phyloP scores from a whole-genome alignment of 1,140 invertebrate species.

The Ptiloglossa arizonensis region DNA sequence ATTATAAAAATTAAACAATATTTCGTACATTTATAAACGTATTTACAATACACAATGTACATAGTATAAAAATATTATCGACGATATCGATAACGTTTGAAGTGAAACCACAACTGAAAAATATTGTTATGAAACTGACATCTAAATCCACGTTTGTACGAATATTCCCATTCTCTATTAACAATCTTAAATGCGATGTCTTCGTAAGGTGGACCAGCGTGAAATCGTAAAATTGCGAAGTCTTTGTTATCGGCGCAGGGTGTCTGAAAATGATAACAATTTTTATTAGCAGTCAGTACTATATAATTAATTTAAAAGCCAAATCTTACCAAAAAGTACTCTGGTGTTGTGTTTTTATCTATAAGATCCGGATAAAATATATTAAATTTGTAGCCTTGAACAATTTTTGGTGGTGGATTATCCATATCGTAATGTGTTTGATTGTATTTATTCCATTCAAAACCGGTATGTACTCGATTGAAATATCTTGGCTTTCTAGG shows the following conservation, averaged over 20 bases:
- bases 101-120: slow-evolving; percentile 99
- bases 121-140: slow-evolving; percentile 99
- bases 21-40: slow-evolving; percentile 1
- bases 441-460: slow-evolving; percentile 99
- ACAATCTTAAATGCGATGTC: slow-evolving; percentile 99
- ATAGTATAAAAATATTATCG: slow-evolving; percentile 84
- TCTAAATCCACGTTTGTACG: slow-evolving; percentile 98
- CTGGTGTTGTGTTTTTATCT: slow-evolving; percentile 95
- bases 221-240: slow-evolving; percentile 97
- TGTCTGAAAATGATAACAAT: slow-evolving; percentile 84
- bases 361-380: slow-evolving; percentile 99
- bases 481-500: slow-evolving; percentile 99
- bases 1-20: slow-evolving; percentile 24
- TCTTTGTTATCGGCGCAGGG: slow-evolving; percentile 96
- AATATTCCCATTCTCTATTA: slow-evolving; percentile 99
- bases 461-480: slow-evolving; percentile 97
- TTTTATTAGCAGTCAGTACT: slow-evolving; percentile 12
- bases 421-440: slow-evolving; percentile 99
- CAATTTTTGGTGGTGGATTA: slow-evolving; percentile 99
- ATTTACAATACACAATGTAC: slow-evolving; percentile 43
- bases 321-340: slow-evolving; percentile 93
- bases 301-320: slow-evolving; percentile 15
- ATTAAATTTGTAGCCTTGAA: slow-evolving; percentile 99
- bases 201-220: slow-evolving; percentile 99
- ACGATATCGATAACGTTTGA: slow-evolving; percentile 98